Base-by-base conservation (phyloP, 2,113 vertebrate species). In the Willisornis vidua region DNA sequence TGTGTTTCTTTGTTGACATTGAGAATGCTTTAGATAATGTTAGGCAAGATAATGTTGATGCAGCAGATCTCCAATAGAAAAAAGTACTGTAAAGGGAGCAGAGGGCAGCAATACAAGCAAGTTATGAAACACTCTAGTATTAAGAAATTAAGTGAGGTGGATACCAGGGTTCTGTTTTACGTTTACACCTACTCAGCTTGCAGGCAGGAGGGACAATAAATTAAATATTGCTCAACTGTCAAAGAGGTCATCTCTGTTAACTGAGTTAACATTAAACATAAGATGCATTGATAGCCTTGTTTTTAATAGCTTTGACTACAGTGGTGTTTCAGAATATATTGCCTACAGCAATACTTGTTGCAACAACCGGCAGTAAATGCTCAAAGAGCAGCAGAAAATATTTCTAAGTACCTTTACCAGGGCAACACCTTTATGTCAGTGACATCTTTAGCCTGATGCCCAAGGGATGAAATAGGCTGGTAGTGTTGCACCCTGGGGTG, bases 21-120 rank as follows among this genome's bases (percentile, higher is more conserved):
- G 87, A 94, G 94, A 54, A 76, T 66, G 71, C 62, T 94, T 95
- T 70, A 88, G 62, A 85, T 91, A 66, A 94, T 79, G 82, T 85
- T n/a, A 17, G 82, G 82, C 87, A 83, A 61, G 90, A 58, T 73
- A 76, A 83, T 83, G 62, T 91, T 83, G 82, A 80, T 90, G 88
- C 51, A 87, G 82, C 87, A 83, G 49, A 74, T 94, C 79, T 91
- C 71, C 72, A 73, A 11, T 59, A 93, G 58, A 70, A 20, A 35
- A n/a, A 93, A 93, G 66, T 61, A 78, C 66, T 48, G 62, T 41
- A 61, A 51, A 82, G 62, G 19, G n/a, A 92, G 58, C 71, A 76
- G 55, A 95, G 67, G 85, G 82, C 82, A 85, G 71, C 71, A 62
- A 39, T 45, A 76, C 11, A 75, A 91, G 62, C 48, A 76, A 61